These are phyloP conservation scores for Plebejus anna DNA, from an alignment of 2,888 invertebrate genomes.

Conservation along the genomic window DNA sequence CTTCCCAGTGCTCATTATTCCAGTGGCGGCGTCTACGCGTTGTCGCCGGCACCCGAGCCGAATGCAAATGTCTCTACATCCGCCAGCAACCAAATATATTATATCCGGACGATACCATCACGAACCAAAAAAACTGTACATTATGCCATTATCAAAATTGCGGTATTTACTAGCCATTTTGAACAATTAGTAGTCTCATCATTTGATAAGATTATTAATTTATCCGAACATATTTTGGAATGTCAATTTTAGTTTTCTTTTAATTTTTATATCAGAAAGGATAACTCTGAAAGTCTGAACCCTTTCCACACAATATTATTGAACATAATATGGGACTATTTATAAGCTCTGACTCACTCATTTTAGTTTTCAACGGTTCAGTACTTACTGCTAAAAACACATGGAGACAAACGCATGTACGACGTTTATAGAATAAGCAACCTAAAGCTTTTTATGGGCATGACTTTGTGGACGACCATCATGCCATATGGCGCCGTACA, in stretches of 20 bases:
- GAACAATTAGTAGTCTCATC: neutral
- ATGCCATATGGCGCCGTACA: conserved; percentile 70
- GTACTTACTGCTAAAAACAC: conserved; percentile 27
- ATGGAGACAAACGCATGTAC: conserved; percentile 37
- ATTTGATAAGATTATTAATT: neutral
- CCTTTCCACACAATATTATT: neutral
- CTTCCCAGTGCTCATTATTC: conserved; percentile 43
- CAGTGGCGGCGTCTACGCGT: conserved; percentile 42
- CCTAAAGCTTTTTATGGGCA: conserved; percentile 69
- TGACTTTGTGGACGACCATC: conserved; percentile 59
- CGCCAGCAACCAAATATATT: conserved; percentile 61
- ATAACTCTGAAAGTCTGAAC: neutral
- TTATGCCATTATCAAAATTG: neutral
- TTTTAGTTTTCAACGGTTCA: conserved; percentile 21
- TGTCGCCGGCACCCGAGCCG: conserved; percentile 52
- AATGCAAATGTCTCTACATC: conserved; percentile 71
- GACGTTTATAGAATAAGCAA: conserved; percentile 52
- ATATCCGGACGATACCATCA: conserved; percentile 57
- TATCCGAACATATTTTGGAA: neutral
- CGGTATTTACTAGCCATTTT: neutral
- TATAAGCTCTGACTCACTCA: conserved; percentile 21
- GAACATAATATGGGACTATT: conserved; percentile 3
- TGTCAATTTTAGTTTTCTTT: neutral
- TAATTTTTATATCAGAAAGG: neutral
- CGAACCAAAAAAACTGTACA: conserved; percentile 8